Base-by-base conservation (phyloP, 2,888 invertebrate species). In the Habroteleia sp. region DNA sequence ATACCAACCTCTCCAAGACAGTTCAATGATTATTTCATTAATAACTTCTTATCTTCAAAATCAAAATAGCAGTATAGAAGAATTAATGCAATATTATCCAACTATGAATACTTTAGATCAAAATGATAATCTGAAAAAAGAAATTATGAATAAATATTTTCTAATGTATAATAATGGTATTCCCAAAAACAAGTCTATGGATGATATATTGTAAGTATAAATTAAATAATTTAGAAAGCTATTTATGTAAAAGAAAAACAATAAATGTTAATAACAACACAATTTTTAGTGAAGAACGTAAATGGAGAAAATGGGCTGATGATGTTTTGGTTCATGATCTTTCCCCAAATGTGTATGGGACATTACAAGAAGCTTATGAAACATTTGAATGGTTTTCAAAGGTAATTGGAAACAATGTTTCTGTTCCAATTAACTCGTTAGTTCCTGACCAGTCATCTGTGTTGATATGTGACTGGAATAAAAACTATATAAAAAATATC, bases 271-370 rank as follows among this genome's bases (percentile, higher is more conserved):
- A 10, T n/a, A n/a, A n/a, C n/a, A n/a, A n/a, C n/a, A n/a, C n/a
- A n/a, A 39, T 44, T 72, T 68, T 13, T 35, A 97, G 97, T 31
- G 94, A 95, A 79, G 99, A 99, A 89, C 92, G 97, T 25, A 94
- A 96, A 84, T 99, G 99, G 99, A 91, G 99, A 42, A 92, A 94
- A 84, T 99, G 99, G 99, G 95, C 95, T 0, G 99, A 99, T 87
- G 91, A 93, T 44, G 93, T 94, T 31, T 91, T 98, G 0, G 97
- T 99, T 0, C 99, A 98, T 86, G 93, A 94, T 0, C 90, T 99
- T 25, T 98, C 99, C 0, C 99, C 99, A 0, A 99, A 99, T 89
- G 97, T 98, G 20, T 99, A 99, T 86, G 92, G 98, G 65, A 96
- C 96, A 0, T 89, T 92, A 0, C 89, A 90, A 0, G 99, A 99